These are phyloP conservation scores for Betta splendens DNA, from an alignment of 2,797 vertebrate species.

Conservation along the genomic window DNA sequence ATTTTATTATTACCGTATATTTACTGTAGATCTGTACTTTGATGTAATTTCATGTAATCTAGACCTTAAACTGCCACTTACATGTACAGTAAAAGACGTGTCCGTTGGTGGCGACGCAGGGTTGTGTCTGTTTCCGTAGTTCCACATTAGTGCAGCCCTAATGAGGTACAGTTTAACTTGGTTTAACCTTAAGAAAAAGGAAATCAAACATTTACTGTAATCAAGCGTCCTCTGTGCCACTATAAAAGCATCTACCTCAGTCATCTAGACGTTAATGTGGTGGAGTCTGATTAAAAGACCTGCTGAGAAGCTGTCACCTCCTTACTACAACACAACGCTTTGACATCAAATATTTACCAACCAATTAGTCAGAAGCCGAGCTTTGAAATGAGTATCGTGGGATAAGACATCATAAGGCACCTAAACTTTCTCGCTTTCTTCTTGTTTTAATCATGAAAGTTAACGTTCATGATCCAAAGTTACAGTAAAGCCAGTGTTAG, in stretches of 20 bases:
- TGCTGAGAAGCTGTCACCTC: constrained; percentile 14
- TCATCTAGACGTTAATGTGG: constrained; percentile 29
- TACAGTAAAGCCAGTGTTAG: neutral
- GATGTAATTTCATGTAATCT: too few relatives aligned
- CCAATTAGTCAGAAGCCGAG: constrained; percentile 34
- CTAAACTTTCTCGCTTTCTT: neutral
- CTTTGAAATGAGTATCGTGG: neutral
- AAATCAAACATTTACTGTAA: constrained; percentile 62
- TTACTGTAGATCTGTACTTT: too few relatives aligned
- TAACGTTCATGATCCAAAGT: neutral
- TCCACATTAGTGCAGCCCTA: constrained; percentile 55
- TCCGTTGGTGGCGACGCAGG: constrained; percentile 28
- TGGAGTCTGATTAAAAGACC: constrained; percentile 30
- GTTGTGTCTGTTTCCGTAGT: constrained; percentile 36
- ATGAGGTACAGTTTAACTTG: constrained; percentile 65
- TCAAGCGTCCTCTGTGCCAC: constrained; percentile 47
- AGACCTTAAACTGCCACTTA: too few relatives aligned
- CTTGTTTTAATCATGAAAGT: constrained; percentile 25
- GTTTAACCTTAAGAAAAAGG: constrained; percentile 61
- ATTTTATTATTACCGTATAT: too few relatives aligned
- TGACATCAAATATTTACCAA: constrained; percentile 49
- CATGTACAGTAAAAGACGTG: too few relatives aligned
- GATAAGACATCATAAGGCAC: neutral
- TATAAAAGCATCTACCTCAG: constrained; percentile 52
- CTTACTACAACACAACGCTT: constrained; percentile 7